Percentiles rank a stretch among this genome's conserved stretches.
These are phyloP conservation scores for Drosophila percnosoma DNA, from an alignment of 2,888 invertebrate genomes.

Conservation along the genomic window DNA sequence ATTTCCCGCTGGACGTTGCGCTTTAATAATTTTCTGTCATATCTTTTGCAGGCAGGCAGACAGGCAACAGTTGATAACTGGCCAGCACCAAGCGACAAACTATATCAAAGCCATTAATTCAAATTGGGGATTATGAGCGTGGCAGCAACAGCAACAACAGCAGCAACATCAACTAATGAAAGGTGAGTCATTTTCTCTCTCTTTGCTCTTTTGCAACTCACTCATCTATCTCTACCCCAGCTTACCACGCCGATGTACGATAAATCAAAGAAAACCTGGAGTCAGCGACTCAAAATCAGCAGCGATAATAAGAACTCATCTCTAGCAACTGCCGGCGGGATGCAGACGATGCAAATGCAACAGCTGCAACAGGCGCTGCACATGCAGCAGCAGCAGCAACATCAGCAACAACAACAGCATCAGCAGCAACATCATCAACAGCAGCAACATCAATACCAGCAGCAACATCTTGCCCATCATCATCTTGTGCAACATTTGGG, in stretches of 20 bases:
- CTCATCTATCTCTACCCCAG: slow-evolving; percentile 25
- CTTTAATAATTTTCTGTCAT: slow-evolving; percentile 71
- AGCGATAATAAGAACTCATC: slow-evolving; percentile 85
- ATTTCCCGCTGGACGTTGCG: slow-evolving; percentile 77
- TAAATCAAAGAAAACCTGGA: slow-evolving; percentile 89
- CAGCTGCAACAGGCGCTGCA: slow-evolving; percentile 57
- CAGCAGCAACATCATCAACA: slow-evolving; percentile 55
- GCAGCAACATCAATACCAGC: slow-evolving; percentile 58
- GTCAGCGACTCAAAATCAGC: slow-evolving; percentile 88
- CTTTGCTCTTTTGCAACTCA: slow-evolving; percentile 6
- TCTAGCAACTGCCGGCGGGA: slow-evolving; percentile 65
- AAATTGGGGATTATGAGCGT: slow-evolving; percentile 80
- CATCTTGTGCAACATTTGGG: slow-evolving; percentile 55
- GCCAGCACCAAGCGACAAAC: slow-evolving; percentile 9
- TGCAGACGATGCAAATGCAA: slow-evolving; percentile 70
- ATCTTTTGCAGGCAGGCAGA: slow-evolving; percentile 44
- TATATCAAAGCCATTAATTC: slow-evolving; percentile 73
- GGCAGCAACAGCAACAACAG: slow-evolving; percentile 49
- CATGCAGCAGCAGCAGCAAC: slow-evolving; percentile 79
- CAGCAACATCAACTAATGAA: slow-evolving; percentile 45
- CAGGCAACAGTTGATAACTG: slow-evolving; percentile 59
- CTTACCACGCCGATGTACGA: slow-evolving; percentile 83
- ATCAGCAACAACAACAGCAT: slow-evolving; percentile 69
- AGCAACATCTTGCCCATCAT: slow-evolving; percentile 45
- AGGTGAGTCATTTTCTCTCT: slow-evolving; percentile 46